Evolutionary conservation across 2,797 vertebrate genomes (phyloP).

Genomic region (Hypotaenidia philippensis): DNA sequence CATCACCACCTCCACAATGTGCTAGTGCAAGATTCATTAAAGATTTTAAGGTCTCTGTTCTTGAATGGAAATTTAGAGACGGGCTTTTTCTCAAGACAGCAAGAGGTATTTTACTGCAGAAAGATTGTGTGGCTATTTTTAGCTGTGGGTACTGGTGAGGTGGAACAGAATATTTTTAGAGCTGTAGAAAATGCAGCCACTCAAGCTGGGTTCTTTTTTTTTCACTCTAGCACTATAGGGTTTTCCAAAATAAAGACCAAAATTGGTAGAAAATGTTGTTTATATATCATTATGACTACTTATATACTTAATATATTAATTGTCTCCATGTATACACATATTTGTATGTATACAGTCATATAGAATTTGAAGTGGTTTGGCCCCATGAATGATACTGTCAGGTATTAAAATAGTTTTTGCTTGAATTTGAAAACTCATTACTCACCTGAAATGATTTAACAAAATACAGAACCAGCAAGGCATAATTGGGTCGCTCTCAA

Average conservation of each 20-base stretch:
- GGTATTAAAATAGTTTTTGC: background rate
- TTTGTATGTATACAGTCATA: accelerated
- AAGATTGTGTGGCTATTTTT: slow-evolving; percentile 78
- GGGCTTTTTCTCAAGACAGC: slow-evolving; percentile 44
- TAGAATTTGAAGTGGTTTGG: background rate
- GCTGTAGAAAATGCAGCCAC: slow-evolving; percentile 69
- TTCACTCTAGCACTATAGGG: background rate
- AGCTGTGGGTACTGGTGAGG: slow-evolving; percentile 72
- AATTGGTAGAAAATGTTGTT: background rate
- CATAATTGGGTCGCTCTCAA: background rate
- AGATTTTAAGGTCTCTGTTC: background rate
- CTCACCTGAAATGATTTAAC: background rate
- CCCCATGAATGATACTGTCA: background rate
- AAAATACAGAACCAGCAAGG: background rate
- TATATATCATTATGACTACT: background rate
- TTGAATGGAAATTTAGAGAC: slow-evolving; percentile 11
- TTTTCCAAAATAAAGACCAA: slow-evolving; percentile 25
- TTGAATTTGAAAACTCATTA: background rate
- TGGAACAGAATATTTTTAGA: slow-evolving; percentile 74
- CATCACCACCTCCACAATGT: accelerated
- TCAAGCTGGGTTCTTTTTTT: background rate
- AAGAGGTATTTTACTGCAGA: slow-evolving; percentile 63
- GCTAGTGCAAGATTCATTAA: background rate
- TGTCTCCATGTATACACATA: accelerated
- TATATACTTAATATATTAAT: background rate